Evolutionary conservation across 2,888 invertebrate species (phyloP).

Genomic region (Smittia sp.): DNA sequence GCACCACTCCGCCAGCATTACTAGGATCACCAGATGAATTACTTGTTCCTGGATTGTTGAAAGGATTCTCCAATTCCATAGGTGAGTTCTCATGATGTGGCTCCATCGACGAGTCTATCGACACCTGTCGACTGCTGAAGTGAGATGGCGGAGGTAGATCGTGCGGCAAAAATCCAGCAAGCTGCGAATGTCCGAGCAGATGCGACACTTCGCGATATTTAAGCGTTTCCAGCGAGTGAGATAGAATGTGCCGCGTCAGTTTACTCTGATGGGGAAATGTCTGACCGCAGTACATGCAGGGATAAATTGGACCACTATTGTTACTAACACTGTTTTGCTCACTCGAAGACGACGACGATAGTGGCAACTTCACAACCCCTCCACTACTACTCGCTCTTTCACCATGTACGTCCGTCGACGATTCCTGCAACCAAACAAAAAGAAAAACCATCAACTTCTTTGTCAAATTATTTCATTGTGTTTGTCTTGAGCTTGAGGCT

Average conservation of each 20-base stretch:
- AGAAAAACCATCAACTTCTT: constrained; percentile 86
- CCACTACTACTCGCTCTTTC: constrained; percentile 38
- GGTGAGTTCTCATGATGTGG: constrained; percentile 49
- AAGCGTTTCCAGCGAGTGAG: constrained; percentile 82
- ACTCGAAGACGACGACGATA: constrained; percentile 38
- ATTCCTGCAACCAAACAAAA: constrained; percentile 90
- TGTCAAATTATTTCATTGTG: constrained; percentile 47
- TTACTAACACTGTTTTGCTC: constrained; percentile 43
- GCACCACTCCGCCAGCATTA: constrained; percentile 60
- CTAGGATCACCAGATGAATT: constrained; percentile 54
- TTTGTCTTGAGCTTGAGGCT: constrained; percentile 45
- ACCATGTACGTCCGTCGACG: constrained; percentile 57
- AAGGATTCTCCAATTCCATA: constrained; percentile 45
- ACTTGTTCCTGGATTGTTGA: constrained; percentile 53
- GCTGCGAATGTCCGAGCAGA: constrained; percentile 65
- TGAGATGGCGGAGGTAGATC: constrained; percentile 49
- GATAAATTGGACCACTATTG: constrained; percentile 58
- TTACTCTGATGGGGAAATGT: constrained; percentile 88
- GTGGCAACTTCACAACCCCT: constrained; percentile 23
- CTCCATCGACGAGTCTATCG: constrained; percentile 49
- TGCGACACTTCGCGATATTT: constrained; percentile 73
- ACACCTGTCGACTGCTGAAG: constrained; percentile 52
- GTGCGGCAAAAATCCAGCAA: constrained; percentile 55
- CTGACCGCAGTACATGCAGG: constrained; percentile 87
- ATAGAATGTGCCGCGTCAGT: constrained; percentile 83